Base-by-base conservation (phyloP, 2,888 invertebrate genomes). In the Dastarcus helophoroides region DNA sequence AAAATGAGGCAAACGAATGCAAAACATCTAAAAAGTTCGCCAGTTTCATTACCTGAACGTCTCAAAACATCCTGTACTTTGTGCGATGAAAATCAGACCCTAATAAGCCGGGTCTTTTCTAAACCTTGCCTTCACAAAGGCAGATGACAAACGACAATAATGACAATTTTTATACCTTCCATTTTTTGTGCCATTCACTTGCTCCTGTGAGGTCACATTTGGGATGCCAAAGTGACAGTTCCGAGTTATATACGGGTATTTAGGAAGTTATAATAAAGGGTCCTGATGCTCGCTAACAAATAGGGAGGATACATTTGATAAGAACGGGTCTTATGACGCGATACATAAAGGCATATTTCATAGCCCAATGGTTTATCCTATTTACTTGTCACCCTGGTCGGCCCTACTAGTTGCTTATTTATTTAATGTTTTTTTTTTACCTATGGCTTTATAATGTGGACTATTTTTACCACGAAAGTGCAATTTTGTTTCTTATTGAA, bases 41-140 rank as follows among this genome's bases (percentile, higher is more conserved):
- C n/a, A n/a, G n/a, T n/a, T n/a, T n/a, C n/a, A n/a, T n/a, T n/a
- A n/a, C n/a, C n/a, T n/a, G 53, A 46, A 40, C 43, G 41, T 52
- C 51, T 44, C 48, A 50, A 56, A 56, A 56, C 56, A 56, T 56
- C 54, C 56, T 56, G 56, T 44, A 53, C 54, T 55, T 56, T 56
- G 53, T 53, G 49, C 38, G 43, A 42, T 44, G 46, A 44, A 46
- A 47, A 41, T 48, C 50, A 25, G 50, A 50, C 53, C 53, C 51
- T 56, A 55, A 56, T 55, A 56, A 53, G 54, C 53, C 48, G 41
- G 44, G 34, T 40, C 44, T 46, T 50, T 47, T 42, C 46, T 47
- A 51, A 47, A 42, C 43, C 46, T 44, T 42, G 41, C 41, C 40
- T 43, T 48, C 41, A 53, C 48, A 50, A 49, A 50, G 21, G 41